phyloP scores from a whole-genome alignment of 2,888 invertebrate species.

The Melanotus villosus region DNA sequence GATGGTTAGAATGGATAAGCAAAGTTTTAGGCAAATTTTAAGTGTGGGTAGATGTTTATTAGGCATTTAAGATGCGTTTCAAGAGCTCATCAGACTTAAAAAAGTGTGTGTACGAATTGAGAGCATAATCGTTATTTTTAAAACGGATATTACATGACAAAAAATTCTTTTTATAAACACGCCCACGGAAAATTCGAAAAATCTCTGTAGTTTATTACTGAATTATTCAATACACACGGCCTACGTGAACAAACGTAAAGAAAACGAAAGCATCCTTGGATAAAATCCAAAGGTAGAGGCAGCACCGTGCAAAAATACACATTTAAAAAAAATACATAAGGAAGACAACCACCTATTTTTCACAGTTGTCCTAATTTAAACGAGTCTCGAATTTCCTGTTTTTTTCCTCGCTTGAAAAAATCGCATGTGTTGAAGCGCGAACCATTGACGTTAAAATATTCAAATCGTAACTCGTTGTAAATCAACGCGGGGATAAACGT shows the following conservation, averaged over 20 bases:
- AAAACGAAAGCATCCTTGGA: slow-evolving; percentile 28
- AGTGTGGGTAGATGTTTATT: background rate
- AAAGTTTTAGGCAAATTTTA: too few species aligned
- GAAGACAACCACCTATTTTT: slow-evolving; percentile 13
- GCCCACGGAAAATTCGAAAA: too few species aligned
- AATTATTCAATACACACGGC: background rate
- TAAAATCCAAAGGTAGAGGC: slow-evolving; percentile 7
- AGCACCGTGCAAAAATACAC: background rate
- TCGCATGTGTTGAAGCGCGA: background rate
- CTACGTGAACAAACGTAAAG: slow-evolving; percentile 2
- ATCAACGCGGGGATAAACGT: slow-evolving; percentile 22
- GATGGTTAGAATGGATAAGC: too few species aligned
- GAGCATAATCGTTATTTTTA: slow-evolving; percentile 22
- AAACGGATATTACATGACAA: slow-evolving; percentile 8
- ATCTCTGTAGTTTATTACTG: too few species aligned
- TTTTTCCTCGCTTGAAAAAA: background rate
- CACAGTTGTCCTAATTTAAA: background rate
- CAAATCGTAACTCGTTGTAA: slow-evolving; percentile 13
- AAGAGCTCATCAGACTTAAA: background rate
- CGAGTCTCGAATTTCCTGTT: background rate
- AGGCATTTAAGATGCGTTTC: background rate
- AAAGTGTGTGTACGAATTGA: background rate
- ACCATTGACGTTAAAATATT: slow-evolving; percentile 2
- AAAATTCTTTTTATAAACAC: background rate
- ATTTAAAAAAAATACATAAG: slow-evolving; percentile 6